These are phyloP conservation scores for Euplexia lucipara DNA, from an alignment of 2,888 invertebrate genomes.

Conservation along the genomic window DNA sequence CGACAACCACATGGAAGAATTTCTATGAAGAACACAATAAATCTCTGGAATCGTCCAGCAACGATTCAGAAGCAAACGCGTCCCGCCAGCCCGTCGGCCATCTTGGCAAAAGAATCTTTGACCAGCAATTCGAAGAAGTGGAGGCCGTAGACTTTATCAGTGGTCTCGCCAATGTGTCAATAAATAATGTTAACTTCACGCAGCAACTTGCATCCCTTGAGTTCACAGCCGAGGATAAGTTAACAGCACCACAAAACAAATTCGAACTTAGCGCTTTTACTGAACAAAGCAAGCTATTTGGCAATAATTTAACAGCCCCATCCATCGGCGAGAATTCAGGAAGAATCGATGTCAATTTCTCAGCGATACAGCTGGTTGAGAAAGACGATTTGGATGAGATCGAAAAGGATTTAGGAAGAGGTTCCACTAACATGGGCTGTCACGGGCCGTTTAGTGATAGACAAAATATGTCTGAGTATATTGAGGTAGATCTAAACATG, in stretches of 20 bases:
- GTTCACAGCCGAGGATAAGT: conserved; percentile 70
- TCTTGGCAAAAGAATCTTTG: conserved; percentile 80
- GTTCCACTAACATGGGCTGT: conserved; percentile 66
- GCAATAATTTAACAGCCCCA: conserved; percentile 75
- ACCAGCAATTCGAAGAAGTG: conserved; percentile 83
- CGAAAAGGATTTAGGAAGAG: conserved; percentile 74
- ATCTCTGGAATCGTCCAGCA: conserved; percentile 82
- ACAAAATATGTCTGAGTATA: conserved; percentile 78
- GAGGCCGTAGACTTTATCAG: conserved; percentile 77
- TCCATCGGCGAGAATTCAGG: conserved; percentile 75
- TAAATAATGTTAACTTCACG: conserved; percentile 75
- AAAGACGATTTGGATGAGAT: conserved; percentile 84
- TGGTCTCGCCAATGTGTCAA: conserved; percentile 67
- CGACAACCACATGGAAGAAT: conserved; percentile 87
- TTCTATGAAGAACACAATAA: conserved; percentile 87
- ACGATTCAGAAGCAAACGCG: conserved; percentile 75
- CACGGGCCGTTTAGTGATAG: conserved; percentile 67
- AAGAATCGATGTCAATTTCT: conserved; percentile 81
- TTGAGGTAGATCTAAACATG: conserved; percentile 82
- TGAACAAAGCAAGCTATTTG: conserved; percentile 80
- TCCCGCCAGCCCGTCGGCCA: conserved; percentile 75
- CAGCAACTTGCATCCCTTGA: conserved; percentile 77
- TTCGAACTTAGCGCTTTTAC: conserved; percentile 82
- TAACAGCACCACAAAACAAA: conserved; percentile 71
- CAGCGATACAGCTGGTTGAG: conserved; percentile 71